Evolutionary conservation across 2,888 invertebrate genomes (phyloP), one percentile per base, ranked within the genome.

Genomic region (Ecliptopera silaceata): DNA sequence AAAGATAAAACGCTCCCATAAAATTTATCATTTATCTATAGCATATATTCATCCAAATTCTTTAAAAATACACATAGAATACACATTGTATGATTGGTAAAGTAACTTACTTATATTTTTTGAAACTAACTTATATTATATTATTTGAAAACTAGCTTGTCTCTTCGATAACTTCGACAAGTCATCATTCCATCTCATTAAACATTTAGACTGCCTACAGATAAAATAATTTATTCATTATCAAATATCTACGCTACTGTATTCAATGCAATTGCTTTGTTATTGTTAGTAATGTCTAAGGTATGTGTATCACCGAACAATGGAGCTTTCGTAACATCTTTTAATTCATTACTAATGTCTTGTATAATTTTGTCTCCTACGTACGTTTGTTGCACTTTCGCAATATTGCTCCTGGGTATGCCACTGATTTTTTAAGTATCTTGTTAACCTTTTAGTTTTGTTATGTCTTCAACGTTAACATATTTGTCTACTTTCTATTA

Each of bases 321-420:
- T 85, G 70, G 57, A 11, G 22, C 31, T 79, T 71, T 80, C 70
- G 80, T 63, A 83, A 84, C 72, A 59, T 73, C 70, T 73, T 72
- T 72, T 75, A 70, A 79, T 78, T 77, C 77, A 78, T 80, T 75
- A 75, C 71, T 79, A 79, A 82, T 82, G 74, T 75, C 66, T 52
- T 64, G 75, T 73, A 84, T 80, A 82, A 82, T 83, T 83, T 26
- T 79, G 76, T 82, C 84, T 82, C 82, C 83, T 82, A 84, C 82
- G 77, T 75, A 68, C 57, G 54, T 65, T 43, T 56, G 57, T 67
- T 59, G 55, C 45, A 61, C 62, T 66, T 71, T 32, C 59, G 53
- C 36, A 31, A 56, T 52, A 49, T 46, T 42, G 49, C 53, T 54
- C 20, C 12, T 47, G 42, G 51, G 54, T 48, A 51, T 52, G 52